Evolutionary conservation across 2,113 vertebrate species (phyloP), one percentile per base, ranked within the genome.

Genomic region (Progne subis): DNA sequence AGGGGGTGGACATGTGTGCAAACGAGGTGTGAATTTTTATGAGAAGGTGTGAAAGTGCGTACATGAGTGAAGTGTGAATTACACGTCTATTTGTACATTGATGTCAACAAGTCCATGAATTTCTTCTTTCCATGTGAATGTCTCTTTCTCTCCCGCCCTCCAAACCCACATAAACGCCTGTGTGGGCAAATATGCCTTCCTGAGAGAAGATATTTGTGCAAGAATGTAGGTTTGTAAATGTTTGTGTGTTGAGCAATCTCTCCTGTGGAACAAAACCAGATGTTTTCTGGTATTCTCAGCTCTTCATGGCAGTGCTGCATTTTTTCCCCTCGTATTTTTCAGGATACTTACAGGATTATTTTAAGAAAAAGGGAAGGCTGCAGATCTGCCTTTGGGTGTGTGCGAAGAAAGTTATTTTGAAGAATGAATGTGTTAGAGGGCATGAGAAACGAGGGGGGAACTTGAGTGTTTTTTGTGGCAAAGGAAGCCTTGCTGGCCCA

Each of bases 11-110:
- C 71, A 88, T 97, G 96, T 97, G 92, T 96, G 95, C 95, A 96
- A 97, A 97, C 59, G 96, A 97, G 93, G 90, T 96, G 95, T 96
- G 94, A 97, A 97, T 95, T 98, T 97, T 97, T 95, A 86, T 88
- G 95, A 93, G 94, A 94, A 94, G 92, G 97, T 95, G 92, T 92
- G 95, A 97, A 97, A 92, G 92, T 90, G 95, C 15, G 55, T 95
- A 95, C 85, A 95, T 96, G 94, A 96, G 75, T 44, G 64, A 97
- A 96, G 93, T 94, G 96, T 96, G 96, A 96, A 94, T 96, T 96
- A 91, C 96, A 97, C 96, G 60, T 90, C 88, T 94, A 65, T 96
- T 87, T 95, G 94, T 96, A 95, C 90, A 12, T 69, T 70, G 75
- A 90, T 94, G 92, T 95, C 95, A 95, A 96, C 88, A 86, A 81